A percentile compares a stretch with the other conserved stretches of the same genome.
Conservation (phyloP, 2,113 vertebrate species). For the Zosterops hypoxanthus region DNA sequence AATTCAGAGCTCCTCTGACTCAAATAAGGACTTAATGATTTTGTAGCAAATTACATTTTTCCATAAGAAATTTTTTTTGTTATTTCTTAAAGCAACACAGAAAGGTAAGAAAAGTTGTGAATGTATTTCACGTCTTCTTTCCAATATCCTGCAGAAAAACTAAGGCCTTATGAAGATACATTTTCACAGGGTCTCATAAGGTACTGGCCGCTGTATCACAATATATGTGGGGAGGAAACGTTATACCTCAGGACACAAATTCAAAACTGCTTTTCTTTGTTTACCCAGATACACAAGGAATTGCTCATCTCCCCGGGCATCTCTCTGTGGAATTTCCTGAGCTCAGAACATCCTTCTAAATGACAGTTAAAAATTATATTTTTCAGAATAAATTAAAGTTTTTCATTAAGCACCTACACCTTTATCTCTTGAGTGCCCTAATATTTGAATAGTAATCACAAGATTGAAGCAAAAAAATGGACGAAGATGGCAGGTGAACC, state of each 20-base stretch:
- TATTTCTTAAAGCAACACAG: background rate
- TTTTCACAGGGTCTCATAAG: background rate
- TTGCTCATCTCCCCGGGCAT: background rate
- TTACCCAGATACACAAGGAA: background rate
- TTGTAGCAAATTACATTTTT: background rate
- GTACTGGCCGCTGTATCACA: background rate
- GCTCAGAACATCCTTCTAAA: background rate
- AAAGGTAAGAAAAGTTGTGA: background rate
- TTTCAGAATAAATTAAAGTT: background rate
- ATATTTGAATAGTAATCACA: background rate
- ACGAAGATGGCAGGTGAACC: background rate
- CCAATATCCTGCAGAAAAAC: background rate
- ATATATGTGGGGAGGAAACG: background rate
- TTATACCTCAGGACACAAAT: background rate
- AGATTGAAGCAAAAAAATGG: background rate
- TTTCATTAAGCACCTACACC: background rate
- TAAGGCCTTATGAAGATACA: background rate
- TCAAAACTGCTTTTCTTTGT: background rate
- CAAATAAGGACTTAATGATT: background rate
- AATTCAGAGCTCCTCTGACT: background rate
- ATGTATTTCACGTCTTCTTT: background rate
- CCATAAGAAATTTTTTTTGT: background rate
- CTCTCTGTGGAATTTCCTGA: background rate
- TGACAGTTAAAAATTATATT: background rate
- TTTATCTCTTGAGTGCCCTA: background rate